Percentiles rank a stretch among this genome's conserved stretches.
These are phyloP conservation scores for Drosophila baimaii DNA, from an alignment of 1,140 invertebrate genomes.

Conservation along the genomic window DNA sequence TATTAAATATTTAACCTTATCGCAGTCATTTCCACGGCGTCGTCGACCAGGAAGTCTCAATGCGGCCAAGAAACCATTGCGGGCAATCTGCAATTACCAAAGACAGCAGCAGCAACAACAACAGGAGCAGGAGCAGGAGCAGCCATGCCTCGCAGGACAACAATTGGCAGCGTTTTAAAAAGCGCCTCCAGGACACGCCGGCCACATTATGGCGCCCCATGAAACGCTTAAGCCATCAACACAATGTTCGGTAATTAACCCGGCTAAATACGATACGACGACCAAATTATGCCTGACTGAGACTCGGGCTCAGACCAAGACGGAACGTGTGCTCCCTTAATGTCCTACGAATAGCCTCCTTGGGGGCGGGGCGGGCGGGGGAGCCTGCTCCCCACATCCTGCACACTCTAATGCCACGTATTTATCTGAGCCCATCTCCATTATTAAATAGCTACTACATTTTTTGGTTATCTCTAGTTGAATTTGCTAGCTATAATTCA, in stretches of 20 bases:
- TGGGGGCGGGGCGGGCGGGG: not conserved
- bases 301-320: slow-evolving; percentile 31
- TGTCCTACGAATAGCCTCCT: slow-evolving; percentile 36
- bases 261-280: slow-evolving; percentile 72
- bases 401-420: slow-evolving; percentile 29
- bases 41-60: slow-evolving; percentile 41
- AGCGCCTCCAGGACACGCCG: slow-evolving; percentile 49
- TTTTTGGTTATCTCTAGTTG: slow-evolving; percentile 8
- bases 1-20: slow-evolving; percentile 81
- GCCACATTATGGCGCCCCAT: slow-evolving; percentile 64
- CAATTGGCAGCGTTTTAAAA: slow-evolving; percentile 60
- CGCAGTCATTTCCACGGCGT: slow-evolving; percentile 57
- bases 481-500: slow-evolving; percentile 6
- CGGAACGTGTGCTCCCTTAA: slow-evolving; percentile 64
- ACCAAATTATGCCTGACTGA: slow-evolving; percentile 62
- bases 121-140: slow-evolving; percentile 5
- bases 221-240: slow-evolving; percentile 82
- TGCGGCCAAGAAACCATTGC: slow-evolving; percentile 43
- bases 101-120: slow-evolving; percentile 7
- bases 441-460: slow-evolving; percentile 30
- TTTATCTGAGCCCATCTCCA: slow-evolving; percentile 34
- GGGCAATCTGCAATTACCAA: slow-evolving; percentile 28
- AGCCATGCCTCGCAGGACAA: slow-evolving; percentile 26
- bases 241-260: slow-evolving; percentile 81
- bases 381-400: not conserved